phyloP scores from a whole-genome alignment of 2,797 vertebrate species.

The Rhynchonycteris naso region DNA sequence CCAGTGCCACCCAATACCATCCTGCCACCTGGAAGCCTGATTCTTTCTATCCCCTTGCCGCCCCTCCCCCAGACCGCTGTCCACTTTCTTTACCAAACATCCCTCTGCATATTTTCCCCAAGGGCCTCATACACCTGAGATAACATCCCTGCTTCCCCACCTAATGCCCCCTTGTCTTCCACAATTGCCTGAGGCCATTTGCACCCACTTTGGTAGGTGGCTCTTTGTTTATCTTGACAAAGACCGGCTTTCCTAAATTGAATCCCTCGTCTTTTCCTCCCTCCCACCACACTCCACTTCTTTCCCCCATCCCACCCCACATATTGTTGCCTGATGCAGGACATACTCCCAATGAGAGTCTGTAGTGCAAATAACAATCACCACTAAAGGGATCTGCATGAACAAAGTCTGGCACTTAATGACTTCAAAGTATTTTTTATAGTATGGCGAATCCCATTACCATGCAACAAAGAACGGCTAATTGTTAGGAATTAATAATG shows the following conservation, averaged over 20 bases:
- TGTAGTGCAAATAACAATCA: conserved; percentile 53
- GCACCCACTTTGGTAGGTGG: background rate
- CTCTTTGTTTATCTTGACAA: background rate
- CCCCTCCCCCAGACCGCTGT: background rate
- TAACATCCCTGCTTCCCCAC: background rate
- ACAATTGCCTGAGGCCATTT: background rate
- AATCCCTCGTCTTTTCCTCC: background rate
- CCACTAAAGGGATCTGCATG: background rate
- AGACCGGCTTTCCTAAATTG: background rate
- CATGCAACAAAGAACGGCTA: conserved; percentile 79
- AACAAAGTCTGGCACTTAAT: conserved; percentile 41
- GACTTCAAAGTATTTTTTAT: conserved; percentile 69
- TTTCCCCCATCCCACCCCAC: background rate
- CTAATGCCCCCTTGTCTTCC: background rate
- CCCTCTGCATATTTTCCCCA: background rate
- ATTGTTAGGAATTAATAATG: conserved; percentile 83
- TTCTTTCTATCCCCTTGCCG: background rate
- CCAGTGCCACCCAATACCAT: background rate
- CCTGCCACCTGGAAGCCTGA: background rate
- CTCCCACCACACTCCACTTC: background rate
- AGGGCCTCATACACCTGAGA: background rate
- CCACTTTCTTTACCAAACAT: background rate
- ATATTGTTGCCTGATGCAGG: background rate
- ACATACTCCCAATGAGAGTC: background rate
- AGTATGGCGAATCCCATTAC: conserved; percentile 79